Conservation (phyloP, 92 coral and sea anemone genomes). For the Bergia sp. region DNA sequence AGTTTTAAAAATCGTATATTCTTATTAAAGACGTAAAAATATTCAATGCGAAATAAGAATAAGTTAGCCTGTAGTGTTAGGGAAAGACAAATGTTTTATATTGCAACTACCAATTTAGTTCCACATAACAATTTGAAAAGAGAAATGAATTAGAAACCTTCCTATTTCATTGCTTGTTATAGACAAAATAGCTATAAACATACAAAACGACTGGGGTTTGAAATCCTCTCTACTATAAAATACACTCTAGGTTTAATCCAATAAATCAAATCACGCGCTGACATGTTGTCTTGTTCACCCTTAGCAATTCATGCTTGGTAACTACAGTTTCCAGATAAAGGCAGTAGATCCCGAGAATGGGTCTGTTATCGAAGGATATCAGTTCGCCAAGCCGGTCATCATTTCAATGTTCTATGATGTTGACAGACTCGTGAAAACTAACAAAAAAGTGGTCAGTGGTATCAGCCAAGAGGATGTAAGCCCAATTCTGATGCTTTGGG, state of each 20-base stretch:
- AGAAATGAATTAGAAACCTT: too few species aligned
- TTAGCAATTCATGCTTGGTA: conserved; percentile 97
- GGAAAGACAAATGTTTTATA: too few species aligned
- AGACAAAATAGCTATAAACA: too few species aligned
- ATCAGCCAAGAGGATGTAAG: conserved; percentile 81
- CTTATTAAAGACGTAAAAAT: too few species aligned
- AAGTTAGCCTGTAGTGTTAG: too few species aligned
- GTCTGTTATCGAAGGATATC: conserved; percentile 77
- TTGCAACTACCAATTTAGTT: too few species aligned
- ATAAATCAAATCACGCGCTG: not conserved
- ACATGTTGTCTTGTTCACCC: not conserved
- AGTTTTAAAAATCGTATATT: too few species aligned
- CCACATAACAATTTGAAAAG: too few species aligned
- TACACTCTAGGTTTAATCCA: not conserved
- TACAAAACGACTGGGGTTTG: too few species aligned
- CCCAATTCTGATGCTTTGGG: conserved; percentile 92
- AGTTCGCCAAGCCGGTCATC: conserved; percentile 88
- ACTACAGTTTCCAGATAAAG: conserved; percentile 97
- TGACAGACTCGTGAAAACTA: conserved; percentile 85
- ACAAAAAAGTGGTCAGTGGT: conserved; percentile 84
- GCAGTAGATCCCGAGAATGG: conserved; percentile 79
- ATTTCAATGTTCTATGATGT: conserved; percentile 97
- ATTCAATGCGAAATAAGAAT: too few species aligned
- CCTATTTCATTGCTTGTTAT: too few species aligned
- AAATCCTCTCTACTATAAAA: not conserved